Evolutionary conservation across 2,888 invertebrate species (phyloP), one percentile per base, ranked within the genome.

Genomic region (Nomada flava): DNA sequence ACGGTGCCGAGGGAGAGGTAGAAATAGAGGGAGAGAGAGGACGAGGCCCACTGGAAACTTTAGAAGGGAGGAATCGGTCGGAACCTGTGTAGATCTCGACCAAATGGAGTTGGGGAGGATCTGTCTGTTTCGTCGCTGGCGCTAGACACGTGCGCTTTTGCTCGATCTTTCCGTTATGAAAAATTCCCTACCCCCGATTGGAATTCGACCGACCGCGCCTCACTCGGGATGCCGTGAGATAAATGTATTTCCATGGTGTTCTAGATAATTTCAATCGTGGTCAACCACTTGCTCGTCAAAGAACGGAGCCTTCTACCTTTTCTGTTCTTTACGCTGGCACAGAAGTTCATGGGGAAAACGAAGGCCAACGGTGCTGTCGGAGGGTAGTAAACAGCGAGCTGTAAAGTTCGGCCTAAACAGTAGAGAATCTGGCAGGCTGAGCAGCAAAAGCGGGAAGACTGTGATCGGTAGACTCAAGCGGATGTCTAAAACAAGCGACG

Each of bases 61-160:
- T 82, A 79, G 83, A 77, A 86, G 86, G 84, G 87, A 81, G 84
- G 74, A 86, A 82, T 86, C 80, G 82, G 82, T 80, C 71, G 76
- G 74, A 79, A 79, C 81, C 82, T 67, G 83, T 76, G 84, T 84
- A 85, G 86, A 85, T 88, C 82, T 82, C 85, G 76, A 79, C 73
- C 60, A 71, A 68, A 70, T 72, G 65, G 23, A n/a, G 47, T 9
- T 57, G 69, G 76, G 79, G 75, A 69, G 76, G 72, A 71, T 65
- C 89, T 89, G 90, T 86, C 91, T 92, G 91, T 90, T 86, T 90
- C 91, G 90, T 90, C 90, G 90, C 88, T 89, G 89, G 89, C 91
- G 57, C 52, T 26, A 91, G 91, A 89, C 89, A 88, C 88, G 88
- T 89, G 88, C 88, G 84, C 88, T 89, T 68, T 55, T 52, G 65